Evolutionary conservation across 2,888 invertebrate species (phyloP), one percentile per base, ranked within the genome.

Genomic region (Pogonocherus hispidulus): DNA sequence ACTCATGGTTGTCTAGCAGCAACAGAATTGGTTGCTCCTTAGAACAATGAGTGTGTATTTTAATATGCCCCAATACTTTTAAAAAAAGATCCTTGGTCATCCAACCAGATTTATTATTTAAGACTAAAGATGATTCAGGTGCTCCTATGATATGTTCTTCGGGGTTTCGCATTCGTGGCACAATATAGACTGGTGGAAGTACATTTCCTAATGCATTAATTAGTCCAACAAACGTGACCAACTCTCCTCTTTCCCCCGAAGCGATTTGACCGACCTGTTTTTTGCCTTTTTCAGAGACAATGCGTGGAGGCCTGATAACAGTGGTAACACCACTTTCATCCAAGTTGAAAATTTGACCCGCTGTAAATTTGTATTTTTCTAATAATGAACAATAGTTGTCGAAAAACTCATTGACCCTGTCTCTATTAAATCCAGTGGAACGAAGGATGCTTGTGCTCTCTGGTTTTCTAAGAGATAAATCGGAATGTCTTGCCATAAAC

Each of bases 81-180:
- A n/a, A n/a, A n/a, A n/a, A n/a, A n/a, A n/a, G n/a, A n/a, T n/a
- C n/a, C n/a, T 20, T 47, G 62, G 73, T 66, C 49, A 76, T 75
- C 73, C 74, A 77, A 22, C 74, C 75, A 41, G 66, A 68, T 65
- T 65, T 69, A 18, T 69, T 72, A 11, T 67, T 70, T 14, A 75
- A 51, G n/a, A 65, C 71, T 6, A 74, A 20, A 16, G 47, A 46
- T 5, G 64, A 63, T 60, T 62, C 54, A 18, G 78, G 76, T 20
- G 54, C 75, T 52, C 66, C 73, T 11, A 19, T 23, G 20, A 76
- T 27, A 57, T 72, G 75, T 3, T 73, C 70, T n/a, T 72, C 70
- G 35, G 68, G 60, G 57, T 47, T 63, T 41, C 72, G 57, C 16
- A 65, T 35, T 46, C 72, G 57, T n/a, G 71, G 72, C 41, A 75